These are phyloP conservation scores for Brienomyrus brachyistius DNA, from an alignment of 2,113 vertebrate genomes.

Conservation along the genomic window DNA sequence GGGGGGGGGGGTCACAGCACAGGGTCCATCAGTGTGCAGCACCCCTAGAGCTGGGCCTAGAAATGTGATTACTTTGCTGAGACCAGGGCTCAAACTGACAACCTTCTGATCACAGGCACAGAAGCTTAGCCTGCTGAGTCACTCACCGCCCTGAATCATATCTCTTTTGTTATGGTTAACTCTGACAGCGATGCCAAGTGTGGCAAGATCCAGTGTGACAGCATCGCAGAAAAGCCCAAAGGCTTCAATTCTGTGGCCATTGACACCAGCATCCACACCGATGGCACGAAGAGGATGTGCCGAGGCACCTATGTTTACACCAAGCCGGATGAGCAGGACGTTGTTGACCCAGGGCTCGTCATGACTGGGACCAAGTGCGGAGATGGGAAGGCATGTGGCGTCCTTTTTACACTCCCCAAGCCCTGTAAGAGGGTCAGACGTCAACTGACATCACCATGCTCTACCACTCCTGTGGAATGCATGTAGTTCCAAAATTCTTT, in stretches of 20 bases:
- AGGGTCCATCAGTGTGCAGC: not conserved
- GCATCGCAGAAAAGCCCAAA: constrained; percentile 72
- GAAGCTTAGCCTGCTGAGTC: not conserved
- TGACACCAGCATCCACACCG: constrained; percentile 73
- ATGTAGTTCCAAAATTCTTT: not conserved
- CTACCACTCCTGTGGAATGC: not conserved
- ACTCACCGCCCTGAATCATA: not conserved
- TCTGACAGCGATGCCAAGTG: constrained; percentile 76
- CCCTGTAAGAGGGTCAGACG: not conserved
- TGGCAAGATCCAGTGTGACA: constrained; percentile 90
- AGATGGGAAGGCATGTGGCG: constrained; percentile 72
- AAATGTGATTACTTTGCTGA: not conserved
- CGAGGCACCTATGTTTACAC: constrained; percentile 71
- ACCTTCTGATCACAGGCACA: not conserved
- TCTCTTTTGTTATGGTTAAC: not conserved
- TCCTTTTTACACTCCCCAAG: not conserved
- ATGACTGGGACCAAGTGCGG: constrained; percentile 86
- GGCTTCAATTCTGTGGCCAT: constrained; percentile 71
- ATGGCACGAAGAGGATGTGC: constrained; percentile 72
- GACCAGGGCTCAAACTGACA: not conserved
- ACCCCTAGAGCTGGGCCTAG: not conserved
- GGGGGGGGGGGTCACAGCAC: not conserved
- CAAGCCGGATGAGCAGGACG: constrained; percentile 70
- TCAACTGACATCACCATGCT: not conserved
- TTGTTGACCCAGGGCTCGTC: constrained; percentile 76